Conservation (phyloP, 1,140 invertebrate species). For the Aphis gossypii region DNA sequence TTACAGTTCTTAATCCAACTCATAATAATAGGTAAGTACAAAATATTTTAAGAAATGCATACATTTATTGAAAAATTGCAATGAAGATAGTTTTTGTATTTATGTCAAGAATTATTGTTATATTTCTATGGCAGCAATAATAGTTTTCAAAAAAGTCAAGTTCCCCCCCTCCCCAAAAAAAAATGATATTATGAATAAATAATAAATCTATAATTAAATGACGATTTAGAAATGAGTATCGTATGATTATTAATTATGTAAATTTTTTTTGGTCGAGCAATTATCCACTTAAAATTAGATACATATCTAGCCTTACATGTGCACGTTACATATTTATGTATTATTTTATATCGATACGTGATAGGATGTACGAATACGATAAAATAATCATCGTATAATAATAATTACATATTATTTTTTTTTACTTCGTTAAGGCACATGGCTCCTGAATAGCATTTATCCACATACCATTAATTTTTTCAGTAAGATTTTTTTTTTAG, state of each 20-base stretch:
- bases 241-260: neutral
- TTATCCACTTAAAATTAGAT: too few species aligned
- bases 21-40: neutral
- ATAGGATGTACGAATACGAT: too few species aligned
- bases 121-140: conserved; percentile 18
- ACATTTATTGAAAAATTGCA: neutral
- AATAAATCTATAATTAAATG: neutral
- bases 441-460: too few species aligned
- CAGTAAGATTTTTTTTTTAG: neutral
- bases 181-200: too few species aligned
- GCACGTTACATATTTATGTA: too few species aligned
- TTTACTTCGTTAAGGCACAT: too few species aligned
- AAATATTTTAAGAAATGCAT: neutral
- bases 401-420: too few species aligned
- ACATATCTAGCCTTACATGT: too few species aligned
- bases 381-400: too few species aligned
- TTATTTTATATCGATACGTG: too few species aligned
- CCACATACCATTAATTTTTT: neutral
- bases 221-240: too few species aligned
- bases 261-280: neutral
- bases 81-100: neutral
- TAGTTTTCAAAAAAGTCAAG: neutral
- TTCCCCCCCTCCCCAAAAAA: neutral
- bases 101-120: neutral
- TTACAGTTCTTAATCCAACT: neutral